Percentiles rank a stretch among this genome's conserved stretches.
These are phyloP conservation scores for Athalia rosae DNA, from an alignment of 2,888 invertebrate species.

Conservation along the genomic window DNA sequence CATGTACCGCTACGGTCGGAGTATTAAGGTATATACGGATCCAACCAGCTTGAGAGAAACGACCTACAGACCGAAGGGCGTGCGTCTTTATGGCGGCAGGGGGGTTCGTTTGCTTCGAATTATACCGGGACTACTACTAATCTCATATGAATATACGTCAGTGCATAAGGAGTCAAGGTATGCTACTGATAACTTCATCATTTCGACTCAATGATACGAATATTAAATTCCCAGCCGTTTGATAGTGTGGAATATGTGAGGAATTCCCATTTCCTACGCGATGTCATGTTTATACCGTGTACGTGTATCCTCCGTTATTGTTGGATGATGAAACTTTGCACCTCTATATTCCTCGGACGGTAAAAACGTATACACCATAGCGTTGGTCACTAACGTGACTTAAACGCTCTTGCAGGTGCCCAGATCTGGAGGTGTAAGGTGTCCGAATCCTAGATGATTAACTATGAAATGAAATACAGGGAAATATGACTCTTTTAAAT, in stretches of 20 bases:
- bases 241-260: too few species aligned
- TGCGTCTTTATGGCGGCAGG: constrained; percentile 14
- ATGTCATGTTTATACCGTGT: not conserved
- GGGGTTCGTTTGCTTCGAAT: constrained; percentile 33
- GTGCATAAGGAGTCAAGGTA: not conserved
- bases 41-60: not conserved
- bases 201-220: constrained; percentile 5
- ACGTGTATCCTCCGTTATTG: not conserved
- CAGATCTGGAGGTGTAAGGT: constrained; percentile 31
- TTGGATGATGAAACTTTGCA: constrained; percentile 36
- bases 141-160: constrained; percentile 1
- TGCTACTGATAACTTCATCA: constrained; percentile 16
- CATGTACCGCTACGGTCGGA: not conserved
- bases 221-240: not conserved
- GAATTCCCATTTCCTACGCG: not conserved
- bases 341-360: constrained; percentile 5
- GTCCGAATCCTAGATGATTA: constrained; percentile 32
- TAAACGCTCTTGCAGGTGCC: constrained; percentile 22
- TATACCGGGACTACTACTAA: constrained; percentile 9
- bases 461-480: constrained; percentile 35
- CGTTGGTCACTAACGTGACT: constrained; percentile 2
- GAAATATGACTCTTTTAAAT: constrained; percentile 29
- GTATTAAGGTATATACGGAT: not conserved
- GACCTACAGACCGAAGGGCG: constrained; percentile 19
- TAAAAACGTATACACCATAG: constrained; percentile 13